phyloP scores from a whole-genome alignment of 2,888 invertebrate genomes.

The Ischnus inquisitorius region DNA sequence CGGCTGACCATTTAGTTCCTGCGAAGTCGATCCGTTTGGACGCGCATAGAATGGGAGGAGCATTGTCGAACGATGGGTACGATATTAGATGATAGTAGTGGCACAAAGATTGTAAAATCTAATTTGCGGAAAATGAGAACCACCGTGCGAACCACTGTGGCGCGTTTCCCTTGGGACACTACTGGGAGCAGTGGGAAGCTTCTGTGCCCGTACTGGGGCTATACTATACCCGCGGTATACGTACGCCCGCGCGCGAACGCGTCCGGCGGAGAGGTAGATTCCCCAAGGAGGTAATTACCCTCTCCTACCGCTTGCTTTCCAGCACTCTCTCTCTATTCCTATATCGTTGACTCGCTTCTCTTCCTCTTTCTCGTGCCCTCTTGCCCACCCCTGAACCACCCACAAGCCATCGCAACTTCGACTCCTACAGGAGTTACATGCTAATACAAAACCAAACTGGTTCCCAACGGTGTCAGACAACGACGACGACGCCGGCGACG shows the following conservation, averaged over 20 bases:
- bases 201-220: slow-evolving; percentile 82
- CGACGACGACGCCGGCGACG: slow-evolving; percentile 50
- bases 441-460: slow-evolving; percentile 84
- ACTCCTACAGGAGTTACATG: slow-evolving; percentile 84
- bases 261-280: slow-evolving; percentile 77
- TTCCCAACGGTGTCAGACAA: slow-evolving; percentile 77
- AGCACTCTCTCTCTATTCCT: slow-evolving; percentile 61
- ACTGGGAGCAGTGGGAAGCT: slow-evolving; percentile 83
- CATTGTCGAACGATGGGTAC: not conserved
- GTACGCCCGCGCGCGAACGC: slow-evolving; percentile 67
- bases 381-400: slow-evolving; percentile 72
- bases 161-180: slow-evolving; percentile 78
- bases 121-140: slow-evolving; percentile 81
- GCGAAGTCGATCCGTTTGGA: too few relatives aligned
- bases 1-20: too few relatives aligned
- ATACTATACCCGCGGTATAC: slow-evolving; percentile 71
- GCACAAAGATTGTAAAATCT: slow-evolving; percentile 70
- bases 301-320: slow-evolving; percentile 72
- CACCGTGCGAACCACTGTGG: slow-evolving; percentile 80
- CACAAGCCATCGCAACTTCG: slow-evolving; percentile 83
- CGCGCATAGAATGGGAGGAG: not conserved
- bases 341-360: slow-evolving; percentile 17
- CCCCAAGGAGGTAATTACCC: slow-evolving; percentile 84
- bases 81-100: not conserved
- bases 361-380: slow-evolving; percentile 69